phyloP scores from a whole-genome alignment of 2,113 vertebrate species.

The Ascaphus truei region DNA sequence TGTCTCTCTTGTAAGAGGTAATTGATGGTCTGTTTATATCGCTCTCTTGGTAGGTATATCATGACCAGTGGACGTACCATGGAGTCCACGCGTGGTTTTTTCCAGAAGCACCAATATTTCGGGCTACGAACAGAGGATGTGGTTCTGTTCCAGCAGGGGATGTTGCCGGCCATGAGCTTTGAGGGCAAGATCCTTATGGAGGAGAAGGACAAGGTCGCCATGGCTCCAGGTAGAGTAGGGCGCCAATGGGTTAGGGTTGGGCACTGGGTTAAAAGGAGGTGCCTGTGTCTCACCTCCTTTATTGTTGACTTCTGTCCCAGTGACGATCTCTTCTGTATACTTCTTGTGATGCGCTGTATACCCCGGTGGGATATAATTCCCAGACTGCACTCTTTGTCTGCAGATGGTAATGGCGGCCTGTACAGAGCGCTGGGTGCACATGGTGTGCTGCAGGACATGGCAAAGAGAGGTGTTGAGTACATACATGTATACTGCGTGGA shows the following conservation, averaged over 20 bases:
- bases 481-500: conserved; percentile 93
- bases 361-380: too few relatives aligned
- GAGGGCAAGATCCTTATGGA: conserved; percentile 89
- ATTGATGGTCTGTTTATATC: too few relatives aligned
- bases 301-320: neutral
- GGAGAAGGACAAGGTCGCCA: conserved; percentile 81
- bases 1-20: too few relatives aligned
- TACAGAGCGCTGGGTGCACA: conserved; percentile 85
- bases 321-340: too few relatives aligned
- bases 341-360: too few relatives aligned
- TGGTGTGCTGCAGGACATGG: conserved; percentile 81
- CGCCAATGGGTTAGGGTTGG: rapidly evolving
- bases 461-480: conserved; percentile 67
- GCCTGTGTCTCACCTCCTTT: neutral
- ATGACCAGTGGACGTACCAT: conserved; percentile 95
- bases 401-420: conserved; percentile 93
- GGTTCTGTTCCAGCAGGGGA: conserved; percentile 93
- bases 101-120: conserved; percentile 78
- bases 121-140: conserved; percentile 79
- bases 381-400: too few relatives aligned
- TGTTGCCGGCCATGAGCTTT: conserved; percentile 94
- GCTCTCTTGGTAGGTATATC: conserved; percentile 82
- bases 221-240: conserved; percentile 99
- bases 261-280: neutral
- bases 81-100: conserved; percentile 84